Conservation (phyloP, 2,888 invertebrate genomes). For the Coenonympha glycerion region DNA sequence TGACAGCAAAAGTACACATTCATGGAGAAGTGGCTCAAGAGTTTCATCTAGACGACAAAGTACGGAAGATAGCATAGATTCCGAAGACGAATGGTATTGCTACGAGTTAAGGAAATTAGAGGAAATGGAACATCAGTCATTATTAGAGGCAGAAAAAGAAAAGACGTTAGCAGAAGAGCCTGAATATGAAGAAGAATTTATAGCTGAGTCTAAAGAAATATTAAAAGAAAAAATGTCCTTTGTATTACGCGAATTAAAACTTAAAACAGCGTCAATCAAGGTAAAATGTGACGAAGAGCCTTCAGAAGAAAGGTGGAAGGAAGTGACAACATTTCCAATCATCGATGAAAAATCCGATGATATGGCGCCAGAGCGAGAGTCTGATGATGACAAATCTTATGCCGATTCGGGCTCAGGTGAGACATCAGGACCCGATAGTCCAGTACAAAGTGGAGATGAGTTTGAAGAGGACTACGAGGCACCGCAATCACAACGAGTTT, state of each 20-base stretch:
- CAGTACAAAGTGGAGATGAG: slow-evolving; percentile 84
- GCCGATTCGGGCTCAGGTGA: slow-evolving; percentile 85
- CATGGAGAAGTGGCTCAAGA: slow-evolving; percentile 89
- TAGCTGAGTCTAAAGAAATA: slow-evolving; percentile 78
- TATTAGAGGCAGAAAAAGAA: slow-evolving; percentile 79
- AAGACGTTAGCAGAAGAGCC: slow-evolving; percentile 77
- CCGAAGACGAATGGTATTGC: slow-evolving; percentile 95
- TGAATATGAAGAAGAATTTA: slow-evolving; percentile 68
- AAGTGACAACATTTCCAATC: slow-evolving; percentile 66
- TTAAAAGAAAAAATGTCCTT: slow-evolving; percentile 87
- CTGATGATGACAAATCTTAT: slow-evolving; percentile 63
- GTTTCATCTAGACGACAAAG: slow-evolving; percentile 91
- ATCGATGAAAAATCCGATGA: slow-evolving; percentile 63
- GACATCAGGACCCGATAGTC: slow-evolving; percentile 92
- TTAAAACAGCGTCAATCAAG: slow-evolving; percentile 77
- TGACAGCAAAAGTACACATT: slow-evolving; percentile 90
- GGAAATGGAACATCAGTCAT: slow-evolving; percentile 86
- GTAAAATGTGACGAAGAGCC: slow-evolving; percentile 60
- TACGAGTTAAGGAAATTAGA: slow-evolving; percentile 91
- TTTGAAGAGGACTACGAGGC: slow-evolving; percentile 79
- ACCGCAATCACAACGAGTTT: slow-evolving; percentile 61
- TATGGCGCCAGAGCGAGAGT: slow-evolving; percentile 44
- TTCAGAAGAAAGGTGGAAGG: slow-evolving; percentile 61
- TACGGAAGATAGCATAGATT: slow-evolving; percentile 94
- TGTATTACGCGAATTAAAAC: slow-evolving; percentile 84